phyloP scores from a whole-genome alignment of 2,888 invertebrate species.

The Eubasilissa splendida region DNA sequence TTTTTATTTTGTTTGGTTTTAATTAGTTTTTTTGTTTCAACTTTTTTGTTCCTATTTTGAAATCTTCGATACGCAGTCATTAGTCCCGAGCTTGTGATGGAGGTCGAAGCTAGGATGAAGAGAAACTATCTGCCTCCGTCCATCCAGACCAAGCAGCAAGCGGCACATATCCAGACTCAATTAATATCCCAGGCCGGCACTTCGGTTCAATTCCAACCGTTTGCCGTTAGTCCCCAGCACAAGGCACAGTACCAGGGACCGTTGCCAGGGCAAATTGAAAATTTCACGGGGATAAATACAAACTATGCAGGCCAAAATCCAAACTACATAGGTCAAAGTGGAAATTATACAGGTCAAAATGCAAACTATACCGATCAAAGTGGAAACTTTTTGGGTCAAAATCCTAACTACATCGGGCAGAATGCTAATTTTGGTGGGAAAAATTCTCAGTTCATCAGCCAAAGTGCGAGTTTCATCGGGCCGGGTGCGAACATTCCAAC shows the following conservation, averaged over 20 bases:
- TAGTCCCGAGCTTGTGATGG: slow-evolving; percentile 90
- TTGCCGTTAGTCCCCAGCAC: background rate
- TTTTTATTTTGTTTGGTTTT: slow-evolving; percentile 59
- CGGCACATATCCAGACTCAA: slow-evolving; percentile 60
- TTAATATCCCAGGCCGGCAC: slow-evolving; percentile 33
- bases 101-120: slow-evolving; percentile 91
- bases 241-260: too few species aligned
- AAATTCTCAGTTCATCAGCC: slow-evolving; percentile 20
- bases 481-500: background rate
- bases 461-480: slow-evolving; percentile 9
- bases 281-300: background rate
- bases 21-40: slow-evolving; percentile 55
- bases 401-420: background rate
- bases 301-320: background rate
- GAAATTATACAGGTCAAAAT: background rate
- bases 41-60: slow-evolving; percentile 52
- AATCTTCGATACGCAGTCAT: slow-evolving; percentile 76
- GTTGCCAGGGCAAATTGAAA: background rate
- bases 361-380: background rate
- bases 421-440: background rate
- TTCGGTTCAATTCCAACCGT: slow-evolving; percentile 7
- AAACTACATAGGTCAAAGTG: background rate
- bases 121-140: slow-evolving; percentile 84
- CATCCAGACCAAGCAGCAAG: slow-evolving; percentile 70
- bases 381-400: background rate